These are phyloP conservation scores for Chloroceryle amazona DNA, from an alignment of 2,797 vertebrate species.

Conservation along the genomic window DNA sequence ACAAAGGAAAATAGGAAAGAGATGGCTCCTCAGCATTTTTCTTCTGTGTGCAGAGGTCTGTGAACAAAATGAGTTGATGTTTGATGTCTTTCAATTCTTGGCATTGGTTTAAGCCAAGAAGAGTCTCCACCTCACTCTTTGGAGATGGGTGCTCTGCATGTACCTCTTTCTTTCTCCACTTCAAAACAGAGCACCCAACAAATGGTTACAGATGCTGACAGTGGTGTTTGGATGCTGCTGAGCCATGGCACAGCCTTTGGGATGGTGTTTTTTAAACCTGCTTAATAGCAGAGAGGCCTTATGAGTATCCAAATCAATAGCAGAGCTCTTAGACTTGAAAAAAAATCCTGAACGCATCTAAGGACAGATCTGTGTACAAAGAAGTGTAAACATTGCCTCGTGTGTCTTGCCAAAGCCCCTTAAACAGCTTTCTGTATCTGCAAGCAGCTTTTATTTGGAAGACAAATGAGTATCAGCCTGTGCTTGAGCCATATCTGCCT, in stretches of 20 bases:
- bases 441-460: slow-evolving; percentile 48
- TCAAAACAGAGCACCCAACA: background rate
- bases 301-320: background rate
- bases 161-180: background rate
- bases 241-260: background rate
- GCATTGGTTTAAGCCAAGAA: background rate
- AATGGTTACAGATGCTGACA: background rate
- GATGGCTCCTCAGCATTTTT: background rate
- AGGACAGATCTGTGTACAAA: background rate
- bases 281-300: background rate
- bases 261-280: background rate
- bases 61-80: background rate
- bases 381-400: slow-evolving; percentile 13
- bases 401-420: background rate
- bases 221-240: background rate
- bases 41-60: background rate
- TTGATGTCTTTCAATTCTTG: background rate
- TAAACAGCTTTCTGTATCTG: slow-evolving; percentile 22
- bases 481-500: slow-evolving; percentile 16
- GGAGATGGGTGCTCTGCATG: background rate
- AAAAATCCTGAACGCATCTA: background rate
- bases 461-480: slow-evolving; percentile 35
- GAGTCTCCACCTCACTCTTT: background rate
- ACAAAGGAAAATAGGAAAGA: background rate
- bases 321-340: background rate